Percentiles rank a stretch among this genome's conserved stretches.
phyloP scores from a whole-genome alignment of 2,888 invertebrate genomes.

The Cantharis nigra region DNA sequence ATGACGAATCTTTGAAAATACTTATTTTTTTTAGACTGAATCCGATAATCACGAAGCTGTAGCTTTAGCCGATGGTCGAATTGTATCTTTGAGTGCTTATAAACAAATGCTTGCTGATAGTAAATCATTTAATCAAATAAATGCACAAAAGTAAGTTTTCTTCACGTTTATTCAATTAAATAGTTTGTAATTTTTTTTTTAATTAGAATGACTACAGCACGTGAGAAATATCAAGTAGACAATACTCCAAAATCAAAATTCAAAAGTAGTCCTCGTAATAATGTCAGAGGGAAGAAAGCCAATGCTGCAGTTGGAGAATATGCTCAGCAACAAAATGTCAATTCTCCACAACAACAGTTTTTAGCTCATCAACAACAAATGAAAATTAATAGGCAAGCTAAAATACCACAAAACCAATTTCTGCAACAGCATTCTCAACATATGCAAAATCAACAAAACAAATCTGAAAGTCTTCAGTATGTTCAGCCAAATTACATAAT shows the following conservation, averaged over 20 bases:
- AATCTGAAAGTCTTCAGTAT: constrained; percentile 39
- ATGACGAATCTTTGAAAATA: not conserved
- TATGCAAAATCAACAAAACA: constrained; percentile 40
- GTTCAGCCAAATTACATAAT: constrained; percentile 38
- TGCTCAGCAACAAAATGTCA: not conserved
- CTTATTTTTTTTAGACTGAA: constrained; percentile 7
- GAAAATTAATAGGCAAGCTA: constrained; percentile 27
- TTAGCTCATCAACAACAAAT: constrained; percentile 42
- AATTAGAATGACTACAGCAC: not conserved
- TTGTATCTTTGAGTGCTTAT: constrained; percentile 41
- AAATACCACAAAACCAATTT: constrained; percentile 49
- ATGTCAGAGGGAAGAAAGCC: not conserved
- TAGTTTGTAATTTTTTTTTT: not conserved
- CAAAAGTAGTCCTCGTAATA: not conserved
- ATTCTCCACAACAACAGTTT: not conserved
- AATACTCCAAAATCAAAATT: not conserved
- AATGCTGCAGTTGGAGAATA: not conserved
- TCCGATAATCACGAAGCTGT: constrained; percentile 38
- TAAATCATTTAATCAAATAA: constrained; percentile 25
- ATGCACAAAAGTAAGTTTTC: not conserved
- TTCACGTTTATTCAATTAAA: not conserved
- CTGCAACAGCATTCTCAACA: constrained; percentile 63
- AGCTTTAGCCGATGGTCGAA: constrained; percentile 41
- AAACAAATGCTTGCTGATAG: constrained; percentile 42
- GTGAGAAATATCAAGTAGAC: not conserved